phyloP scores from a whole-genome alignment of 2,888 invertebrate species.

The Drosophila heteroneura region DNA sequence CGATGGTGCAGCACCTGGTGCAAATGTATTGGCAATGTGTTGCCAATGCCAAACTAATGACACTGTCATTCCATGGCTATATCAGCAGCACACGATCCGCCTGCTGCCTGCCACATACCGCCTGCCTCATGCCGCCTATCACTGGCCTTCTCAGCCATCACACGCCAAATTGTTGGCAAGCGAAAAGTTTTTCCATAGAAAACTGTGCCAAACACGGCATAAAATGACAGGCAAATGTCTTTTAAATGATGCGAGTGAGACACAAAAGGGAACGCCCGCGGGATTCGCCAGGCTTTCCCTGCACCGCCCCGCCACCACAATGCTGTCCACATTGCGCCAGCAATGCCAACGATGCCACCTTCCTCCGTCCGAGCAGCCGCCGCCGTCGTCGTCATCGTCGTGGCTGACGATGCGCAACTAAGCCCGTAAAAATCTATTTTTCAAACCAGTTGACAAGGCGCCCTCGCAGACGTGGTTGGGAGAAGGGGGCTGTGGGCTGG shows the following conservation, averaged over 20 bases:
- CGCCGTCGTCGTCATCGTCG: conserved; percentile 27
- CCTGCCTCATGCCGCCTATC: conserved; percentile 7
- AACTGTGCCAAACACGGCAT: conserved; percentile 81
- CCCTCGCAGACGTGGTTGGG: conserved; percentile 28
- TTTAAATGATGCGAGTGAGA: conserved; percentile 83
- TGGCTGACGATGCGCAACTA: conserved; percentile 79
- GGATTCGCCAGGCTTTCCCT: conserved; percentile 57
- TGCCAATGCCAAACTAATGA: conserved; percentile 80
- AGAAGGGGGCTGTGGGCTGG: background rate
- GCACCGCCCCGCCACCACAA: background rate
- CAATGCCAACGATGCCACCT: conserved; percentile 58
- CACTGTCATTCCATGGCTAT: conserved; percentile 50
- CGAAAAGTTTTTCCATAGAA: conserved; percentile 63
- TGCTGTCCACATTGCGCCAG: conserved; percentile 54
- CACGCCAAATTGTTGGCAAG: conserved; percentile 59
- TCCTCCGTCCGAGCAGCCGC: conserved; percentile 35
- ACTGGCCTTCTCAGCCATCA: background rate
- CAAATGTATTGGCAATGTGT: conserved; percentile 79
- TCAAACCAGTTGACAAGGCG: conserved; percentile 79
- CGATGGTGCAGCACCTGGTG: conserved; percentile 67
- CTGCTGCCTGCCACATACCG: background rate
- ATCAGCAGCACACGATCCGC: conserved; percentile 21
- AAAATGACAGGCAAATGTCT: conserved; percentile 84
- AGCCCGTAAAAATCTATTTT: conserved; percentile 80
- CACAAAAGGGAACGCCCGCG: conserved; percentile 80